Evolutionary conservation across 2,113 vertebrate species (phyloP), one percentile per base, ranked within the genome.

Genomic region (Aphyosemion australe): DNA sequence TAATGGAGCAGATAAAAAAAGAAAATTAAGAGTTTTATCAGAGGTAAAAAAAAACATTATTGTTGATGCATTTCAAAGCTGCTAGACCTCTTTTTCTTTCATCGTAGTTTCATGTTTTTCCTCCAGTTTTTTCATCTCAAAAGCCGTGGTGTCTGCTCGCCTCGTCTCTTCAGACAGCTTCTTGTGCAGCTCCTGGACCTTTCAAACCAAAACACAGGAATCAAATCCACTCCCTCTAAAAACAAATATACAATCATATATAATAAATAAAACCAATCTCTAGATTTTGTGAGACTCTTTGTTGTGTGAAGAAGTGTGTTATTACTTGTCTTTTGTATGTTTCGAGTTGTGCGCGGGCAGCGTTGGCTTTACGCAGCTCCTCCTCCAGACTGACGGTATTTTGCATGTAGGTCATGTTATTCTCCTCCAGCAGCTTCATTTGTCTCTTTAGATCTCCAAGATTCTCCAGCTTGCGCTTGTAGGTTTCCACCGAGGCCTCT

Each of bases 321-420:
- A 47, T 79, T 65, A 96, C 97, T 92, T 99, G 97, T 84, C 93
- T 93, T 82, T 97, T 99, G 77, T 98, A 98, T 0, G 94, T 95
- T 84, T 99, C 97, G 0, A 99, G 90, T 43, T 99, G 97, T 4
- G 95, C 86, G 0, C 97, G 95, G 4, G 95, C 96, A 54, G 95
- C 95, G 0, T 98, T 99, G 72, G 97, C 97, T 71, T 99, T 98
- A 84, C 94, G 96, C 12, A 98, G 90, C 51, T 99, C 97, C 48
- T 99, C 97, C 86, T 99, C 97, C 83, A 99, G 87, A 37, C 94
- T 96, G 72, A 98, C 94, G 0, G 95, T 98, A 79, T 97, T 99
- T 47, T 98, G 95, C 97, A 98, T 96, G 82, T 99, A 98, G 82
- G 94, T 95, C 93, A 95, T 94, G 81, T 98, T 99, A 65, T 96